phyloP scores from a whole-genome alignment of 2,113 vertebrate species.

The Talpa occidentalis region DNA sequence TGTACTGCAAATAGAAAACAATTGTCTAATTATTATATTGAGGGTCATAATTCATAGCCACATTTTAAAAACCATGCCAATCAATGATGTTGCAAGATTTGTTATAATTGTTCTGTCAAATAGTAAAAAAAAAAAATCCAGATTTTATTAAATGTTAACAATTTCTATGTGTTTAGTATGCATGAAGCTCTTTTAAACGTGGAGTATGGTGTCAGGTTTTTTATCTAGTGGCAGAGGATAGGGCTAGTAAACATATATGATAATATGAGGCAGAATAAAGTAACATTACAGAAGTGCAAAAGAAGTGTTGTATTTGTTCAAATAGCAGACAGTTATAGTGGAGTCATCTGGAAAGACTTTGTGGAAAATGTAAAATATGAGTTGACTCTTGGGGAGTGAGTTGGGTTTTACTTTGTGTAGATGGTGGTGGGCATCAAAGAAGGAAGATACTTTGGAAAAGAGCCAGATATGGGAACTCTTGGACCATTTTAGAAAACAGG shows the following conservation, averaged over 20 bases:
- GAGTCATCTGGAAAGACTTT: neutral
- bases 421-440: neutral
- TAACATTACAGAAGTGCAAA: neutral
- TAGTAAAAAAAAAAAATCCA: constrained; percentile 42
- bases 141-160: neutral
- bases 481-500: neutral
- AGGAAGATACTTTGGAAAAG: neutral
- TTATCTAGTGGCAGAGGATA: neutral
- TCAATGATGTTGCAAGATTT: neutral
- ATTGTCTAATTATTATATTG: neutral
- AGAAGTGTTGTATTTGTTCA: neutral
- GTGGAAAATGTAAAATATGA: constrained; percentile 6
- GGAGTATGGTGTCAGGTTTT: neutral
- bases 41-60: neutral
- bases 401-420: neutral
- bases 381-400: neutral
- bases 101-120: neutral
- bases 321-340: neutral
- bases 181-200: neutral
- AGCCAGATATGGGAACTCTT: neutral
- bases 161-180: neutral
- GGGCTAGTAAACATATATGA: neutral
- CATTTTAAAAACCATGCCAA: neutral
- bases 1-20: neutral
- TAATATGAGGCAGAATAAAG: neutral